Evolutionary conservation across 1,140 invertebrate species (phyloP), one percentile per base, ranked within the genome.

Genomic region (Grapholita molesta): DNA sequence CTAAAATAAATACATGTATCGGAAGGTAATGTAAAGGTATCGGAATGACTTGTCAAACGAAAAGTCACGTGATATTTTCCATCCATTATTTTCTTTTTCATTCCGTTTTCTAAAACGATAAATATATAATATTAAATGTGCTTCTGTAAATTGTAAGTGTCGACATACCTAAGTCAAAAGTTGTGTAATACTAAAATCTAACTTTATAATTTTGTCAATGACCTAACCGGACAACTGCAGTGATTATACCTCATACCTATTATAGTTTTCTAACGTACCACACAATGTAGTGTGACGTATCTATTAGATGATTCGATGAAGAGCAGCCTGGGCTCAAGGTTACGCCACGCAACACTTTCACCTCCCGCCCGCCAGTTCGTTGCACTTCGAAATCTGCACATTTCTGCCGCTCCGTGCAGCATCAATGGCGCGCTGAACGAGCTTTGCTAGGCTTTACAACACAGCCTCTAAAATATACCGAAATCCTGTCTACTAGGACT

Each of bases 371-470:
- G 42, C 68, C 76, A 90, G 88, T 88, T 91, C 88, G 80, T 89
- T 90, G 88, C 89, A 85, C 89, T 85, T 81, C 88, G 71, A 90
- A 91, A 80, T 91, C 85, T 83, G 85, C 86, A 82, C 70, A 90
- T 90, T 80, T 91, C 85, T 84, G 85, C 86, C 83, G 70, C 80
- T 81, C 70, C 64, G n/a, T 32, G n/a, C 67, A 52, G 75, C 78
- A 85, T 85, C 86, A 85, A 86, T 85, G 85, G 78, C 70, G 70
- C 78, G 71, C 78, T 76, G 70, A 73, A 76, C 70, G 69, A 77
- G 64, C 73, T 7, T 15, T 30, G 25, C 24, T 70, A 75, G 66
- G 67, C 67, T 74, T 55, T 57, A 74, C 23, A 33, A 42, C 61
- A 70, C 66, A 68, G 69, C 69, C 68, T 32, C 68, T 32, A 85